Conservation (phyloP, 2,113 vertebrate genomes). For the Callipepla californica region DNA sequence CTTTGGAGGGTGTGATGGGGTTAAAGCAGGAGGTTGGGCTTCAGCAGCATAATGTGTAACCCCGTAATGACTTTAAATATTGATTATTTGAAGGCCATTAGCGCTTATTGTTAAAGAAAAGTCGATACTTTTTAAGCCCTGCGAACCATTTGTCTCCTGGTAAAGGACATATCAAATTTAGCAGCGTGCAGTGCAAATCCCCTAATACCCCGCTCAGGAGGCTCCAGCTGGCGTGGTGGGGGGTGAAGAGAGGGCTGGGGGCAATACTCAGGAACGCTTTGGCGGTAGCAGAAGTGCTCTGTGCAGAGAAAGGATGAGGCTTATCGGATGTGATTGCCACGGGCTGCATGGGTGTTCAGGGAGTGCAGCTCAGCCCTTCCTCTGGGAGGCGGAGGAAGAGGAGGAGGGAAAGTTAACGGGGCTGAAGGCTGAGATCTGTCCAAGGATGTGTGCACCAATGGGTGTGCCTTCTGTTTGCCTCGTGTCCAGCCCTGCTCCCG, state of each 20-base stretch:
- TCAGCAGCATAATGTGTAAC: slow-evolving; percentile 79
- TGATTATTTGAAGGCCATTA: slow-evolving; percentile 96
- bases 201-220: slow-evolving; percentile 59
- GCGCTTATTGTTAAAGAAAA: slow-evolving; percentile 96
- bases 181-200: slow-evolving; percentile 87
- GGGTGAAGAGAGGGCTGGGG: neutral
- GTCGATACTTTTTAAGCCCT: slow-evolving; percentile 91
- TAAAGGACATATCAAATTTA: slow-evolving; percentile 91
- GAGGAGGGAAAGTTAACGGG: neutral
- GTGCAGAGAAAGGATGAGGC: slow-evolving; percentile 8
- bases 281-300: neutral
- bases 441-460: neutral
- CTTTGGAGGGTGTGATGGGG: slow-evolving; percentile 41
- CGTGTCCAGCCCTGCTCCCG: neutral
- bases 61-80: slow-evolving; percentile 92
- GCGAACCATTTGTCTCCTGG: slow-evolving; percentile 91
- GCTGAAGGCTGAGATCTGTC: neutral
- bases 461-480: neutral
- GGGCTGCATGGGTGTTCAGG: neutral
- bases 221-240: slow-evolving; percentile 44
- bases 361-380: neutral
- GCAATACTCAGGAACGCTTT: neutral
- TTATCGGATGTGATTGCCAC: slow-evolving; percentile 21
- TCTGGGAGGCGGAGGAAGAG: neutral
- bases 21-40: slow-evolving; percentile 71